Evolutionary conservation across 1,140 invertebrate species (phyloP).

Genomic region (Aphidius ervi): DNA sequence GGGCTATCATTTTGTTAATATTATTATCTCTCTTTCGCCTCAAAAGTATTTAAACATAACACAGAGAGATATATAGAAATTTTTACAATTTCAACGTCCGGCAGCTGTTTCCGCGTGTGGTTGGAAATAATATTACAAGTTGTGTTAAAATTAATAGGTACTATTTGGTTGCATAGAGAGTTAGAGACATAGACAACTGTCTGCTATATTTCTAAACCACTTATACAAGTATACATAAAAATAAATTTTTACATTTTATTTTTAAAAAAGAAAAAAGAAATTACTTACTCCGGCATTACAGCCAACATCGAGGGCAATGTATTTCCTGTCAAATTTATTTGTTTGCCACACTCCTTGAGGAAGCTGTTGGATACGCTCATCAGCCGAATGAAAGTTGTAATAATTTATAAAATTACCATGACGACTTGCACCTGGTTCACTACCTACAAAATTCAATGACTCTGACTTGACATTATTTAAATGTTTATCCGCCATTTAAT

Average conservation of each 20-base stretch:
- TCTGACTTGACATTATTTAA: constrained; percentile 4
- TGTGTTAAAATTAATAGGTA: too few relatives aligned
- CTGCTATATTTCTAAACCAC: background rate
- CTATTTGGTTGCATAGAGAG: too few relatives aligned
- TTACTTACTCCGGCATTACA: constrained; percentile 69
- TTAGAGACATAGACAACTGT: too few relatives aligned
- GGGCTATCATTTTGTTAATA: too few relatives aligned
- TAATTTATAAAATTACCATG: constrained; percentile 84
- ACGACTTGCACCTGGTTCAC: constrained; percentile 69
- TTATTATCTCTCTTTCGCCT: too few relatives aligned
- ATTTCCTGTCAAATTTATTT: constrained; percentile 40
- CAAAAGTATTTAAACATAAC: too few relatives aligned
- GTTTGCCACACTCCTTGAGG: constrained; percentile 58
- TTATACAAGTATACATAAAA: background rate
- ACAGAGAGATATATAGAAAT: too few relatives aligned
- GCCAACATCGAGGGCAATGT: constrained; percentile 68
- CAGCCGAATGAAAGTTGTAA: constrained; percentile 72
- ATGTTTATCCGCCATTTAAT: constrained; percentile 15
- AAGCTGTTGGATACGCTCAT: constrained; percentile 62
- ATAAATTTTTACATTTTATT: too few relatives aligned
- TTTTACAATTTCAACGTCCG: constrained; percentile 8
- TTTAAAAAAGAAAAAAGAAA: background rate
- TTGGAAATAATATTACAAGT: background rate
- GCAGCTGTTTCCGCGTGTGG: constrained; percentile 14
- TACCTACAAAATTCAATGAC: constrained; percentile 18